Conservation (phyloP, 1,140 invertebrate species). For the Dryas iulia region DNA sequence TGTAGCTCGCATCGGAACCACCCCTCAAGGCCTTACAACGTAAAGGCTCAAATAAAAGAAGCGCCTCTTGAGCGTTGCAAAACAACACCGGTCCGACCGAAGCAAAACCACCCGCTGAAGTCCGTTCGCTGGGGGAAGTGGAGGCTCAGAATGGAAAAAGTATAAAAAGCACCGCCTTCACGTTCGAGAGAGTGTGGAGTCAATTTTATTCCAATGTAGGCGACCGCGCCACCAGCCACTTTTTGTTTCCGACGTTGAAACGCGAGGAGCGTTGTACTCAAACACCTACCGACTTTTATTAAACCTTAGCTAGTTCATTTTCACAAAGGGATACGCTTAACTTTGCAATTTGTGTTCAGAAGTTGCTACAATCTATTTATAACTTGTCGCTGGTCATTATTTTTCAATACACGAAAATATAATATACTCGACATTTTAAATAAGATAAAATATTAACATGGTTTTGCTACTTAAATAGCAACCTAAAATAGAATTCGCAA, state of each 20-base stretch:
- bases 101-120: conserved; percentile 77
- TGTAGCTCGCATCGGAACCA: conserved; percentile 63
- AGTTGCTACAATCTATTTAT: conserved; percentile 6
- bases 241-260: conserved; percentile 77
- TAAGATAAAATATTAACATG: not conserved
- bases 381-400: not conserved
- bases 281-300: conserved; percentile 78
- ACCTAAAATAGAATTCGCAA: not conserved
- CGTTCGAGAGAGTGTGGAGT: conserved; percentile 78
- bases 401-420: not conserved
- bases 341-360: conserved; percentile 35
- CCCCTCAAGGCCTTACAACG: conserved; percentile 73
- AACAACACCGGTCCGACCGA: conserved; percentile 75
- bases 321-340: conserved; percentile 46
- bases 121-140: conserved; percentile 58
- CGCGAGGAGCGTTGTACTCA: conserved; percentile 74
- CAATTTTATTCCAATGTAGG: conserved; percentile 80
- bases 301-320: conserved; percentile 57
- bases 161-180: conserved; percentile 73
- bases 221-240: conserved; percentile 75
- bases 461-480: not conserved
- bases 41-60: conserved; percentile 77
- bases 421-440: not conserved
- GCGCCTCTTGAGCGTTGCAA: conserved; percentile 76
- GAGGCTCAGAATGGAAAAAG: conserved; percentile 58